Percentiles rank a stretch among this genome's conserved stretches.
Conservation (phyloP, 2,797 vertebrate species). For the Scyliorhinus canicula region DNA sequence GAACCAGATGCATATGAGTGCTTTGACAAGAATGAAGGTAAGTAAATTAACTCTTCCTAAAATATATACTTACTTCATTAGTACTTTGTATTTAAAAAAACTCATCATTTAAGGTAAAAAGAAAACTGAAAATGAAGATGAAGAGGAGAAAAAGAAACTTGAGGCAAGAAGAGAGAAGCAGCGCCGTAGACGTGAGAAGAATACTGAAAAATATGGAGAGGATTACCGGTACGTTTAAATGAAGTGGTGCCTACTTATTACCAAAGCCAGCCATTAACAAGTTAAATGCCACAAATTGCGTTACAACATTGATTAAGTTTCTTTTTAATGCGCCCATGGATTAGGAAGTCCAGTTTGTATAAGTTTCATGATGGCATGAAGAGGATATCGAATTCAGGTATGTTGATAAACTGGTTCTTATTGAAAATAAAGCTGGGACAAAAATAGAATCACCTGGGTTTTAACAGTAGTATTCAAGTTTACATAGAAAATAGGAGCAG, state of each 20-base stretch:
- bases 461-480: neutral
- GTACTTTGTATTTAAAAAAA: conserved; percentile 38
- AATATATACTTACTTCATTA: neutral
- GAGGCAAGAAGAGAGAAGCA: conserved; percentile 72
- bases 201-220: conserved; percentile 75
- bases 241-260: neutral
- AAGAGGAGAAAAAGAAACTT: conserved; percentile 67
- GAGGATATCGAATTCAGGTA: neutral
- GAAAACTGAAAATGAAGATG: conserved; percentile 52
- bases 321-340: neutral
- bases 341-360: neutral
- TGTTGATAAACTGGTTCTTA: neutral
- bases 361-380: no score
- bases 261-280: neutral
- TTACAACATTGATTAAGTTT: neutral
- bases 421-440: neutral
- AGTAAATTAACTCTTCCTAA: conserved; percentile 42
- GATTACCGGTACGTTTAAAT: conserved; percentile 63
- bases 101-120: conserved; percentile 44
- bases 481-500: no score
- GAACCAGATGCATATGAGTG: conserved; percentile 51
- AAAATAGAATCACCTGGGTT: neutral
- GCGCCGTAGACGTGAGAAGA: conserved; percentile 73
- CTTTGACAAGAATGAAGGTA: conserved; percentile 49
- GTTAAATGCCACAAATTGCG: neutral